phyloP scores from a whole-genome alignment of 37 sponge, comb jelly and placozoan species.

The Agelas oroides region DNA sequence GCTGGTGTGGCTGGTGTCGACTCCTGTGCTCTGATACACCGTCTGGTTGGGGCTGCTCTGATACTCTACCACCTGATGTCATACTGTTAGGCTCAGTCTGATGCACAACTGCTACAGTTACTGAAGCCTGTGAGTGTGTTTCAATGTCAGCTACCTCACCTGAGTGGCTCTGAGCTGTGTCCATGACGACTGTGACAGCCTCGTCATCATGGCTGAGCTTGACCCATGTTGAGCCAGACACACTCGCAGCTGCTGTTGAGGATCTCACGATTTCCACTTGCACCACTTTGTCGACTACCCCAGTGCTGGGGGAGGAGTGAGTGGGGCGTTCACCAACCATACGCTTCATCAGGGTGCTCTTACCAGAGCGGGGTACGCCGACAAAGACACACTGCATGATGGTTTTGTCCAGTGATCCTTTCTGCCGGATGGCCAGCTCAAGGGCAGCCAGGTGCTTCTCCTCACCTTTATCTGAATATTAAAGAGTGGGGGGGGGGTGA shows the following conservation, averaged over 20 bases:
- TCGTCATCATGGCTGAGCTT: not conserved
- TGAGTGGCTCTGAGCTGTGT: not conserved
- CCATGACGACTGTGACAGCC: not conserved
- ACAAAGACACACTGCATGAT: not conserved
- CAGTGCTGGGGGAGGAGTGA: not conserved
- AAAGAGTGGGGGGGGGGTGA: too few relatives aligned
- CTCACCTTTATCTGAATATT: too few relatives aligned
- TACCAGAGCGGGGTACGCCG: not conserved
- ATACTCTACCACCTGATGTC: not conserved
- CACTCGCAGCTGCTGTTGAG: not conserved
- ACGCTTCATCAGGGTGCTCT: slow-evolving; percentile 2
- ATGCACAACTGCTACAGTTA: too few relatives aligned
- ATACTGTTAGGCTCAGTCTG: not conserved
- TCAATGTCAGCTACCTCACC: not conserved
- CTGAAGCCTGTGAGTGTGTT: too few relatives aligned
- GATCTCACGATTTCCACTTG: not conserved
- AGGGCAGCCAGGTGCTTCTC: not conserved
- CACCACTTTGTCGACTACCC: slow-evolving; percentile 4
- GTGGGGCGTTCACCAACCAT: not conserved
- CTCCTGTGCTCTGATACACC: not conserved
- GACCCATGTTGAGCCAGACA: not conserved
- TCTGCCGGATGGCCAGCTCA: not conserved
- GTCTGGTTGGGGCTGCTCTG: too few relatives aligned
- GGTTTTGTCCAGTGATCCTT: slow-evolving; percentile 2
- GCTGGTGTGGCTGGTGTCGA: not conserved